These are phyloP conservation scores for Hyaena hyaena DNA, from an alignment of 2,113 vertebrate genomes.

Conservation along the genomic window DNA sequence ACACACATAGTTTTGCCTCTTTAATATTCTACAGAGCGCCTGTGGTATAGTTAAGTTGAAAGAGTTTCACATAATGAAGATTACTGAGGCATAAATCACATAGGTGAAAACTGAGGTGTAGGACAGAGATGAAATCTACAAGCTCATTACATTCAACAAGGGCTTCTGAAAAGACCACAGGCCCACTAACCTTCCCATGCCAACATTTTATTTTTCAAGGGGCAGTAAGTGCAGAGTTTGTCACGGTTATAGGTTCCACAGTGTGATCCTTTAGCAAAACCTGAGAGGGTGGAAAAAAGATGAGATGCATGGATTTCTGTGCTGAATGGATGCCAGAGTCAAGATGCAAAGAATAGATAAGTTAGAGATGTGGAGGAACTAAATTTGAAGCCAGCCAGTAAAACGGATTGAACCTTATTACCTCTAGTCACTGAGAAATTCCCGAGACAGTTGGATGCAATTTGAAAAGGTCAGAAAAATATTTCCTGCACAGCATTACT, in stretches of 20 bases:
- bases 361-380: slow-evolving; percentile 84
- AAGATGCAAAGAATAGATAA: slow-evolving; percentile 89
- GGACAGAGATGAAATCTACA: slow-evolving; percentile 85
- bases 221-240: slow-evolving; percentile 80
- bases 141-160: slow-evolving; percentile 88
- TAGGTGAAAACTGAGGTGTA: slow-evolving; percentile 81
- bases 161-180: slow-evolving; percentile 83
- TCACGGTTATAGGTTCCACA: slow-evolving; percentile 85
- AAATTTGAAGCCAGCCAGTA: slow-evolving; percentile 89
- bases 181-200: slow-evolving; percentile 83
- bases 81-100: slow-evolving; percentile 83
- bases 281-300: slow-evolving; percentile 78
- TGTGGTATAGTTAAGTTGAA: slow-evolving; percentile 64
- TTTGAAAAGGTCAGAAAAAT: slow-evolving; percentile 91
- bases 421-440: slow-evolving; percentile 89
- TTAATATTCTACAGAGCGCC: slow-evolving; percentile 58
- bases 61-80: slow-evolving; percentile 85
- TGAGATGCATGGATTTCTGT: slow-evolving; percentile 87
- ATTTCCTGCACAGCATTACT: slow-evolving; percentile 86
- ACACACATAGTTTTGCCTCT: slow-evolving; percentile 63
- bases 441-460: slow-evolving; percentile 89
- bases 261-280: slow-evolving; percentile 85
- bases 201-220: slow-evolving; percentile 84
- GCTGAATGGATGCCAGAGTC: slow-evolving; percentile 85
- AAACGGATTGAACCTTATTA: slow-evolving; percentile 91